Conservation (phyloP, 2,797 vertebrate species). For the Taenioides sp. region DNA sequence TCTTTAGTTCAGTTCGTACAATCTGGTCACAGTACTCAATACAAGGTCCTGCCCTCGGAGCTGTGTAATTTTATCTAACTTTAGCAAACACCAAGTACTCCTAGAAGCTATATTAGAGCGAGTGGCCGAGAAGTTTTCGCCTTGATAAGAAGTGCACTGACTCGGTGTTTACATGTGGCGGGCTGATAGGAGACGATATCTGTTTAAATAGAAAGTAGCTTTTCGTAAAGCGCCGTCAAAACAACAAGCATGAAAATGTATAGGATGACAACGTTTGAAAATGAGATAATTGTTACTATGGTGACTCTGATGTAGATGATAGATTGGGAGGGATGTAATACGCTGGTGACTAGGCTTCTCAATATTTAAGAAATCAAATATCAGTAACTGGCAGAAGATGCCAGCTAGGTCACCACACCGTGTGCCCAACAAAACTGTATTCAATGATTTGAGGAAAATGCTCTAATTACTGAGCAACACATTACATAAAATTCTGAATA, state of each 20-base stretch:
- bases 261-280: conserved; percentile 24
- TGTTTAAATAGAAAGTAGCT: conserved; percentile 38
- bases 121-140: conserved; percentile 52
- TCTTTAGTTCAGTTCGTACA: too few relatives aligned
- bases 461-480: too few relatives aligned
- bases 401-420: background rate
- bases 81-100: conserved; percentile 35
- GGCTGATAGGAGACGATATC: conserved; percentile 45
- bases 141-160: conserved; percentile 55
- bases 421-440: too few relatives aligned
- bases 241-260: conserved; percentile 18
- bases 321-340: conserved; percentile 12
- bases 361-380: background rate
- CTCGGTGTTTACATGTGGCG: conserved; percentile 51
- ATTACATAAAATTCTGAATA: too few relatives aligned
- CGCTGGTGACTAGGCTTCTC: conserved; percentile 9
- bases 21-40: too few relatives aligned
- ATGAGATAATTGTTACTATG: conserved; percentile 27
- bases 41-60: conserved; percentile 47
- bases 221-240: conserved; percentile 28
- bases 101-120: conserved; percentile 61
- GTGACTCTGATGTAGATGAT: conserved; percentile 32
- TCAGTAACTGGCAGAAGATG: background rate
- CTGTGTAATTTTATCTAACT: conserved; percentile 62
- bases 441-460: too few relatives aligned